Evolutionary conservation across 2,888 invertebrate species (phyloP), one percentile per base, ranked within the genome.

Genomic region (Caenorhabditis virilis): DNA sequence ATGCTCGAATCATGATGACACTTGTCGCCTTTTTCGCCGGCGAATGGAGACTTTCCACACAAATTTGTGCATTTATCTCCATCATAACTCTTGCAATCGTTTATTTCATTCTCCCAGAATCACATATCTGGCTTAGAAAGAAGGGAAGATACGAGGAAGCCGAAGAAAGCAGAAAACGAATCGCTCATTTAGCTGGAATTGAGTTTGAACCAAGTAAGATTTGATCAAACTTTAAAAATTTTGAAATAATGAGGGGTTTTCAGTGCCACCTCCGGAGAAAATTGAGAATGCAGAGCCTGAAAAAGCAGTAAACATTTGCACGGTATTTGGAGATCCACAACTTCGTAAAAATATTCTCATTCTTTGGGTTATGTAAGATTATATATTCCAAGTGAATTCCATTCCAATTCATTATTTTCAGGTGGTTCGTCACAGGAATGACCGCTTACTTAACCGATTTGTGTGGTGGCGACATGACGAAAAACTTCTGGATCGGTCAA

Each of bases 351-450:
- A 69, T 27, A 63, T 72, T 23, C 55, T 72, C 4, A 66, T 72
- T 26, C 67, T 72, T 15, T 72, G 72, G 72, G 49, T 69, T 2
- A 69, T 69, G 69, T 60, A 42, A 55, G 48, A n/a, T 47, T 47
- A 7, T n/a, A 5, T 5, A n/a, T 41, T 41, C 5, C 20, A 41
- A 9, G 20, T 1, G 13, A 51, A 20, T 13, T 33, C 13, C 20
- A 16, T n/a, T n/a, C n/a, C n/a, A n/a, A n/a, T n/a, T n/a, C n/a
- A n/a, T n/a, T n/a, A n/a, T n/a, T 42, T 55, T n/a, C 33, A 60
- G 60, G 60, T 72, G 72, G 72, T 69, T 67, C 46, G 66, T 67
- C 13, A 68, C 68, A 13, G 69, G 72, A 58, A 69, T 72, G 67
- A 72, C 69, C 9, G 69, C 69, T 39, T 69, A 72, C 18, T 42